Evolutionary conservation across 2,888 invertebrate genomes (phyloP).

Genomic region (Orthosia incerta): DNA sequence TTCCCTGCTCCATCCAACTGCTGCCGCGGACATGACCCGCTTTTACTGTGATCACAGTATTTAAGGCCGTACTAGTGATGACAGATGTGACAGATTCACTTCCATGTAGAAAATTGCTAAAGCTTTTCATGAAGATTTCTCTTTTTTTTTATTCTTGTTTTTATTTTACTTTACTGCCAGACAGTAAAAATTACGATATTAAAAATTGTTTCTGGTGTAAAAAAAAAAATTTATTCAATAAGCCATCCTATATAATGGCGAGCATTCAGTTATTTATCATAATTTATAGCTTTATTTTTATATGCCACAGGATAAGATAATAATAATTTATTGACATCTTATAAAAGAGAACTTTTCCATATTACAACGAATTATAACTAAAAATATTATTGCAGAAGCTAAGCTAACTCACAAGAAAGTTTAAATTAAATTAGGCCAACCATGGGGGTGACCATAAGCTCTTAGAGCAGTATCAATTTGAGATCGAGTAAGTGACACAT

Average conservation of each 20-base stretch:
- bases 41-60: constrained; percentile 79
- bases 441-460: no score
- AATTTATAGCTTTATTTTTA: constrained; percentile 37
- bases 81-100: constrained; percentile 34
- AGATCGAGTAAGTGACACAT: no score
- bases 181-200: no score
- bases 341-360: constrained; percentile 2
- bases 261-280: constrained; percentile 10
- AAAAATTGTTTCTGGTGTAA: background rate
- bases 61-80: constrained; percentile 57
- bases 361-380: background rate
- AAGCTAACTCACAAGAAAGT: background rate
- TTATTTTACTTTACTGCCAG: background rate
- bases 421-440: background rate
- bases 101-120: constrained; percentile 46
- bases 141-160: background rate
- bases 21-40: constrained; percentile 85
- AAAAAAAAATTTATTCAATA: background rate
- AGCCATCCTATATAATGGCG: constrained; percentile 18
- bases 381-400: background rate
- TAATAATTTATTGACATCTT: constrained; percentile 24
- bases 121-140: constrained; percentile 59
- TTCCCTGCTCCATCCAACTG: constrained; percentile 80
- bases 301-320: constrained; percentile 10
- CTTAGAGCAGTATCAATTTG: no score